phyloP scores from a whole-genome alignment of 2,113 vertebrate genomes.

The Prolemur simus region DNA sequence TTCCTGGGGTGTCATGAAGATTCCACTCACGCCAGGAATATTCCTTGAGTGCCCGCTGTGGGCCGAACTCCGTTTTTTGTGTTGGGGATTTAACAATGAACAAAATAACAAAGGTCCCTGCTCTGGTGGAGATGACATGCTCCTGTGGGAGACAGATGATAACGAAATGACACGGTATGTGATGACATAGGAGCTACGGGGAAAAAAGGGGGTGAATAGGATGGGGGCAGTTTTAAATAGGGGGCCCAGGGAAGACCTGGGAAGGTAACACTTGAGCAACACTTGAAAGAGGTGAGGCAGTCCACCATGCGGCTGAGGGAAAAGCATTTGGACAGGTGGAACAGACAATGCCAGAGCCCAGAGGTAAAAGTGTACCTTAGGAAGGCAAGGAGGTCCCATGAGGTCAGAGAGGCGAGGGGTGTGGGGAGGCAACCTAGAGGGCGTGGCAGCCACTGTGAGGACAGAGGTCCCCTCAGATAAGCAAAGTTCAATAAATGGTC shows the following conservation, averaged over 20 bases:
- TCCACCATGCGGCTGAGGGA: accelerated
- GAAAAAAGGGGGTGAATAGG: accelerated
- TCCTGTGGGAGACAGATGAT: not conserved
- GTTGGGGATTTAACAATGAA: not conserved
- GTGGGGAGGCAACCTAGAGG: not conserved
- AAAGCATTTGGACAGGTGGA: not conserved
- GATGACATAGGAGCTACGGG: not conserved
- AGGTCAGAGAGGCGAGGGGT: accelerated
- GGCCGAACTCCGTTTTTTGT: not conserved
- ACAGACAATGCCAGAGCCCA: not conserved
- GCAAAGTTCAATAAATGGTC: not conserved
- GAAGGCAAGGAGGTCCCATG: not conserved
- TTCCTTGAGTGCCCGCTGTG: accelerated
- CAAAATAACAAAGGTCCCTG: not conserved
- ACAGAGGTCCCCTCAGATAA: not conserved
- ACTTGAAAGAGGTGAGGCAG: not conserved
- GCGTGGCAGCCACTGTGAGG: no score
- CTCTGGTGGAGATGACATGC: not conserved
- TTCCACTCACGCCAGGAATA: no score
- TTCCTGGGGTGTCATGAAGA: not conserved
- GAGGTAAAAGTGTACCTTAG: not conserved
- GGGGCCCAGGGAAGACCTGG: not conserved
- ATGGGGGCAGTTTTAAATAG: not conserved
- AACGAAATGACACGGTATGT: not conserved
- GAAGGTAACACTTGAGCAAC: not conserved